A percentile compares a stretch with the other conserved stretches of the same genome.
Evolutionary conservation across 2,797 vertebrate species (phyloP).

Genomic region (Coranthus polyacanthus): DNA sequence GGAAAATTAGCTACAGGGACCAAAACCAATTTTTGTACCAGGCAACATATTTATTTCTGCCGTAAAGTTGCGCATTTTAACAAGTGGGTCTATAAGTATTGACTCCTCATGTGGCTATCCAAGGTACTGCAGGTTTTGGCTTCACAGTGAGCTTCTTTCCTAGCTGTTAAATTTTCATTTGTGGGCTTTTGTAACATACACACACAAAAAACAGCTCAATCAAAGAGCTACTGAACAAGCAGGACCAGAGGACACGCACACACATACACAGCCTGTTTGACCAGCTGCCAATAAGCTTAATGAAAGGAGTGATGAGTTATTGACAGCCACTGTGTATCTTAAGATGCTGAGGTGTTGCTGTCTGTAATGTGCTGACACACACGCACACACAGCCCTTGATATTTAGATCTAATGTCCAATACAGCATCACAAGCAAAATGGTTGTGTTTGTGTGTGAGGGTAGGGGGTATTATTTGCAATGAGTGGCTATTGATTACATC

Average conservation of each 20-base stretch:
- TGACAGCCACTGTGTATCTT: constrained; percentile 74
- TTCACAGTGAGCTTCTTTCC: no score
- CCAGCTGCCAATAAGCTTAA: constrained; percentile 72
- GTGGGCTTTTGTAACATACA: no score
- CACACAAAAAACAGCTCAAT: constrained; percentile 32
- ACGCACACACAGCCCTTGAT: constrained; percentile 35
- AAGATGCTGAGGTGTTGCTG: constrained; percentile 74
- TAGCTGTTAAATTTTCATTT: no score
- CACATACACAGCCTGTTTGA: constrained; percentile 38
- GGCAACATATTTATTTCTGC: no score
- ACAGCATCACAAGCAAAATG: constrained; percentile 44
- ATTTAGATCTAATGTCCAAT: constrained; percentile 42
- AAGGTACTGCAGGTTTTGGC: no score
- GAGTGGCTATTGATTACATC: constrained; percentile 48
- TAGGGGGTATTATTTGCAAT: constrained; percentile 27
- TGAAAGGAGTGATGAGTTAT: constrained; percentile 83
- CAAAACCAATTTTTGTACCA: no score
- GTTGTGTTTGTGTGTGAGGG: constrained; percentile 11
- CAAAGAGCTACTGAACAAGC: constrained; percentile 29
- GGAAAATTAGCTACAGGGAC: no score
- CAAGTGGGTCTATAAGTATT: no score
- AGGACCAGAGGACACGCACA: constrained; percentile 12
- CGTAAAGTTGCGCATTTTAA: no score
- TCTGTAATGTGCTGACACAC: constrained; percentile 67
- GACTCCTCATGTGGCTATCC: no score